phyloP scores from a whole-genome alignment of 2,888 invertebrate species.

The Amorpha juglandis region DNA sequence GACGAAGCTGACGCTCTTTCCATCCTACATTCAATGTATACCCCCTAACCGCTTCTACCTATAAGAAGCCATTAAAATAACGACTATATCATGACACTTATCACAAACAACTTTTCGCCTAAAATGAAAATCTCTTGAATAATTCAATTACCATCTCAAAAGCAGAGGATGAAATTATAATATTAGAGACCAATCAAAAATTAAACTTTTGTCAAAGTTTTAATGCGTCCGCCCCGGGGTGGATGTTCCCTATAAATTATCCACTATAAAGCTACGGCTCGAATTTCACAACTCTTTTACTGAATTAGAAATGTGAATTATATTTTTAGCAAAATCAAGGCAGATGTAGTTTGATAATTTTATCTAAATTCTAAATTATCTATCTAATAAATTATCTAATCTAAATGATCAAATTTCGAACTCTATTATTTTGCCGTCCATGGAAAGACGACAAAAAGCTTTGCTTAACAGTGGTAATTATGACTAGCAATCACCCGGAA shows the following conservation, averaged over 20 bases:
- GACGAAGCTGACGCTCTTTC: too few species aligned
- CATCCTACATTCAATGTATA: too few species aligned
- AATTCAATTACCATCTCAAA: conserved; percentile 15
- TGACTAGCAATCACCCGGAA: too few species aligned
- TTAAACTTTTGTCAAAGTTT: conserved; percentile 55
- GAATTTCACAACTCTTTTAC: conserved; percentile 2
- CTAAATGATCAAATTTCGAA: too few species aligned
- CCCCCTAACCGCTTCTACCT: too few species aligned
- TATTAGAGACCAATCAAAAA: conserved; percentile 47
- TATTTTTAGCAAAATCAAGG: background rate
- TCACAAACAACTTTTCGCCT: conserved; percentile 1
- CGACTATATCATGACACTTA: background rate
- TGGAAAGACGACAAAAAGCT: too few species aligned
- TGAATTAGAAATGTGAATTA: background rate
- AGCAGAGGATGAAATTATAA: conserved; percentile 29
- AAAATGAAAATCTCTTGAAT: background rate
- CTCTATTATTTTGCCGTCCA: too few species aligned
- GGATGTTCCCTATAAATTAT: conserved; percentile 11
- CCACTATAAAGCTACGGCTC: conserved; percentile 5
- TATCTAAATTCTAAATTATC: too few species aligned
- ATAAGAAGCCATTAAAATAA: too few species aligned
- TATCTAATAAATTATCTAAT: too few species aligned
- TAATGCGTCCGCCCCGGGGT: conserved; percentile 41
- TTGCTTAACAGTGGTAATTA: too few species aligned
- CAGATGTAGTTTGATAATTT: too few species aligned